A percentile compares a stretch with the other conserved stretches of the same genome.
Conservation (phyloP, 2,113 vertebrate species). For the Phalacrocorax brasilianus region DNA sequence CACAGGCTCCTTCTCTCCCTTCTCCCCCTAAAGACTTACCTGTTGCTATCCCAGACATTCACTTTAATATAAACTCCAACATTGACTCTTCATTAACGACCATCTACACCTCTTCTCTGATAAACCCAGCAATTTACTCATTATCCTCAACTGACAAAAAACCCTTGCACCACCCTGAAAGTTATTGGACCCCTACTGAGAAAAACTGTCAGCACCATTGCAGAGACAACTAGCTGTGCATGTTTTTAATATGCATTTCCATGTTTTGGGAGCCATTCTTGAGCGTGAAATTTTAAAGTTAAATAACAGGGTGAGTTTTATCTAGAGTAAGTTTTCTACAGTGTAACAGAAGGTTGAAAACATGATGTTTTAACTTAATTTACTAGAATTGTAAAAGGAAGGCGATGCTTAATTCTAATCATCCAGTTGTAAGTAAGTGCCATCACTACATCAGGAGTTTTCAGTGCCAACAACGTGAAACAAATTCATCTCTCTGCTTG, state of each 20-base stretch:
- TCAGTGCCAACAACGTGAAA: background rate
- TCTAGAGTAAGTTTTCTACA: background rate
- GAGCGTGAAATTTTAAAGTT: background rate
- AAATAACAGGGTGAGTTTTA: background rate
- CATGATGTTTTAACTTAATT: conserved; percentile 5
- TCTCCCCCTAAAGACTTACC: background rate
- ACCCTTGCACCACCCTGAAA: background rate
- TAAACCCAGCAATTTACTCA: background rate
- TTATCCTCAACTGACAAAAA: background rate
- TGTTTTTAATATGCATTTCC: background rate
- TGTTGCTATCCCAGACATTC: background rate
- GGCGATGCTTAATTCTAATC: conserved; percentile 8
- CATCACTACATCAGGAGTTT: background rate
- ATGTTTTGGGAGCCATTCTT: background rate
- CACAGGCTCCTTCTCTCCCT: background rate
- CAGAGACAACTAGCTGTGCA: background rate
- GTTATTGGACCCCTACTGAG: background rate
- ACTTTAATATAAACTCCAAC: background rate
- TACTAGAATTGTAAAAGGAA: background rate
- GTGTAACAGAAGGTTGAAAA: background rate
- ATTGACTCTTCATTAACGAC: background rate
- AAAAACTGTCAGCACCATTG: background rate
- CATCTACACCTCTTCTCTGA: background rate
- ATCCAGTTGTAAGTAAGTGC: background rate
- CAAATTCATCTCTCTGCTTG: background rate